Conservation (phyloP, 1,140 invertebrate species). For the Drosophila erecta region DNA sequence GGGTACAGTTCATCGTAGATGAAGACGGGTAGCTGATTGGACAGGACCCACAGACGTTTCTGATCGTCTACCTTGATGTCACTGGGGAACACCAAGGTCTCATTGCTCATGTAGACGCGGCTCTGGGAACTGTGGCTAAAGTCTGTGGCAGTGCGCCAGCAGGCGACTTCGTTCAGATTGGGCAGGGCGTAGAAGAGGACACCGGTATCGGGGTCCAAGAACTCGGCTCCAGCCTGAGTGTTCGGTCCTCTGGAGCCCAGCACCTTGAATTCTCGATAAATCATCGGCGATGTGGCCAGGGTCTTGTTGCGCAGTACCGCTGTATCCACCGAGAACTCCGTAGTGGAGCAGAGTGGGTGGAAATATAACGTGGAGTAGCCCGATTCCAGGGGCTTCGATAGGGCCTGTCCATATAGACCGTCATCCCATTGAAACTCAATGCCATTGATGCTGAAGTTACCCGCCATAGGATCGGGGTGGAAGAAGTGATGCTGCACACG, state of each 20-base stretch:
- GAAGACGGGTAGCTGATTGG: conserved; percentile 89
- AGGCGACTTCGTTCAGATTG: conserved; percentile 91
- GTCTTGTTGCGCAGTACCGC: conserved; percentile 87
- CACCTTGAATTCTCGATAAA: conserved; percentile 88
- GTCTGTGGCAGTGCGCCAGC: conserved; percentile 89
- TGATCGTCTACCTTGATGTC: conserved; percentile 91
- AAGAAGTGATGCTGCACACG: conserved; percentile 89
- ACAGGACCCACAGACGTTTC: conserved; percentile 90
- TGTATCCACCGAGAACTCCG: conserved; percentile 90
- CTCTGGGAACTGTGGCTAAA: conserved; percentile 89
- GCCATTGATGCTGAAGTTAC: conserved; percentile 90
- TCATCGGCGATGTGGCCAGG: conserved; percentile 84
- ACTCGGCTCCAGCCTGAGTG: conserved; percentile 90
- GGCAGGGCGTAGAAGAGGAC: conserved; percentile 91
- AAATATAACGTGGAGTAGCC: conserved; percentile 91
- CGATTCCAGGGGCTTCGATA: conserved; percentile 87
- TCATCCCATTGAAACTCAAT: conserved; percentile 91
- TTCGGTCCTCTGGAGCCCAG: conserved; percentile 89
- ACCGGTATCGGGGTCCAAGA: conserved; percentile 89
- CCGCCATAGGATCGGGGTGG: conserved; percentile 88
- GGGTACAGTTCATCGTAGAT: conserved; percentile 88
- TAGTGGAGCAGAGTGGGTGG: conserved; percentile 90
- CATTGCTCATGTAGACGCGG: conserved; percentile 89
- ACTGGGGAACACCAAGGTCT: conserved; percentile 91
- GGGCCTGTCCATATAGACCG: conserved; percentile 89